These are phyloP conservation scores for Drosophila buzzatii DNA, from an alignment of 2,888 invertebrate genomes.

Conservation along the genomic window DNA sequence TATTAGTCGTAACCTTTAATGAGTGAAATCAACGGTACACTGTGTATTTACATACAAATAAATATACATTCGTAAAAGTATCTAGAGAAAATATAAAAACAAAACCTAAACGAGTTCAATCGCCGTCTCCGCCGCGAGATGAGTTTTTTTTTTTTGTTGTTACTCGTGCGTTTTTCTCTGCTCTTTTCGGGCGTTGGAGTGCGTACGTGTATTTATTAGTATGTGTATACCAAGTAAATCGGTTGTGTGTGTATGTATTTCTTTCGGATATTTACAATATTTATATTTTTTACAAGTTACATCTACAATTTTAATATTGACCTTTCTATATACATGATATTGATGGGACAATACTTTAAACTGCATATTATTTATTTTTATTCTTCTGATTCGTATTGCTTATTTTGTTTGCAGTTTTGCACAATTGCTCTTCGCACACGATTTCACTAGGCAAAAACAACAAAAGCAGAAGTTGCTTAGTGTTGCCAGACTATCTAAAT, in stretches of 20 bases:
- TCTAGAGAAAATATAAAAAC: slow-evolving; percentile 43
- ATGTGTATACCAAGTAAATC: background rate
- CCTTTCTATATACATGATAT: slow-evolving; percentile 14
- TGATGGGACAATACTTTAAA: slow-evolving; percentile 52
- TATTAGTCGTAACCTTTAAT: background rate
- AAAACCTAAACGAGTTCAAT: slow-evolving; percentile 70
- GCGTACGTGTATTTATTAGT: slow-evolving; percentile 11
- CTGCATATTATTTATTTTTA: slow-evolving; percentile 31
- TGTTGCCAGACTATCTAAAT: slow-evolving; percentile 60
- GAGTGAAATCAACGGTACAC: background rate
- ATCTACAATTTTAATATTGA: slow-evolving; percentile 21
- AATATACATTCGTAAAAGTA: background rate
- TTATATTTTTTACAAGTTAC: slow-evolving; percentile 23
- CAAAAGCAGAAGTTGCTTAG: slow-evolving; percentile 32
- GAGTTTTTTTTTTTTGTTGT: slow-evolving; percentile 38
- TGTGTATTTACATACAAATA: slow-evolving; percentile 10
- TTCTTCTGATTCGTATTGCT: slow-evolving; percentile 47
- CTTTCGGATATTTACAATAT: slow-evolving; percentile 43
- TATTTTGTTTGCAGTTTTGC: slow-evolving; percentile 53
- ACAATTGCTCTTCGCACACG: slow-evolving; percentile 59
- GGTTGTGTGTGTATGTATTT: background rate
- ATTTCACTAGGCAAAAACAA: slow-evolving; percentile 63
- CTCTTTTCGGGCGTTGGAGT: slow-evolving; percentile 54
- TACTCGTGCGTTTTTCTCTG: slow-evolving; percentile 47
- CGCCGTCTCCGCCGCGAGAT: slow-evolving; percentile 47